These are phyloP conservation scores for Drosophila pseudotalamancana DNA, from an alignment of 2,888 invertebrate species.

Conservation along the genomic window DNA sequence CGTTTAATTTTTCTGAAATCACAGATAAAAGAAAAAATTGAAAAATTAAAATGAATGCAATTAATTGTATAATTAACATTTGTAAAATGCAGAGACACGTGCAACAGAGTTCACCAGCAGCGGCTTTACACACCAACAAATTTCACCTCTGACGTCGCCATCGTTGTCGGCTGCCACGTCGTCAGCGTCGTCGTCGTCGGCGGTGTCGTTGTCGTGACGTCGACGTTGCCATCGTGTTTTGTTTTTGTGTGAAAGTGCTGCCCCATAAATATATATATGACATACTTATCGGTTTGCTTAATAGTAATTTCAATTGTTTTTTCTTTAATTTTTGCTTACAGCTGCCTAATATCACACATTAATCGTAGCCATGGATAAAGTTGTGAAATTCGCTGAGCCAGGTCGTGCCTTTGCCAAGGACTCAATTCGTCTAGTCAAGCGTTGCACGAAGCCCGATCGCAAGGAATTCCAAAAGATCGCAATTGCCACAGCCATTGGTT, in stretches of 20 bases:
- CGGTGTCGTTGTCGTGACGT: constrained; percentile 45
- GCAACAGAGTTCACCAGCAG: neutral
- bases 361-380: constrained; percentile 93
- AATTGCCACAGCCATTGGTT: constrained; percentile 99
- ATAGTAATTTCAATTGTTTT: constrained; percentile 6
- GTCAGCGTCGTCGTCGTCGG: constrained; percentile 54
- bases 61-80: neutral
- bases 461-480: constrained; percentile 99
- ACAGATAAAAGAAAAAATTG: neutral
- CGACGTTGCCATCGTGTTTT: constrained; percentile 23
- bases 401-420: constrained; percentile 99
- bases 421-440: constrained; percentile 98
- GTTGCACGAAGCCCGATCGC: constrained; percentile 99
- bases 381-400: constrained; percentile 96
- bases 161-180: constrained; percentile 67
- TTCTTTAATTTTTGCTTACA: constrained; percentile 26
- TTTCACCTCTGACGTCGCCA: constrained; percentile 64
- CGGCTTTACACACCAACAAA: neutral
- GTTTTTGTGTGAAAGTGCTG: constrained; percentile 56
- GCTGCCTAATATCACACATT: constrained; percentile 10
- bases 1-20: neutral
- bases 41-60: neutral
- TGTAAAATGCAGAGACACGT: neutral
- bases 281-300: constrained; percentile 1
- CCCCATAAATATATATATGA: neutral